Conservation (phyloP, 1,140 invertebrate genomes). For the Palaemon carinicauda region DNA sequence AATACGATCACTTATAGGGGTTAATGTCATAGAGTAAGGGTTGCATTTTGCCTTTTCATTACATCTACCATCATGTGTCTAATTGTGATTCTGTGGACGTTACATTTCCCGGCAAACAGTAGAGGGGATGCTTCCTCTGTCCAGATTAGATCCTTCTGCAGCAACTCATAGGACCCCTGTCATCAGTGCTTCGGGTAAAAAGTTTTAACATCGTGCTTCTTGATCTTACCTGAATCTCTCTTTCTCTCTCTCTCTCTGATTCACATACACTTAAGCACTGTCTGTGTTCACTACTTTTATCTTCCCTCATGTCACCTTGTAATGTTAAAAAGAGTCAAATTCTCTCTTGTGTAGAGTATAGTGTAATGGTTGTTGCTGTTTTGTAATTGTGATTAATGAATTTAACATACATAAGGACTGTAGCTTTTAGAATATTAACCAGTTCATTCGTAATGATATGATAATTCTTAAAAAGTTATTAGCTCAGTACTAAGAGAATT, state of each 20-base stretch:
- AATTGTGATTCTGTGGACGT: conserved; percentile 13
- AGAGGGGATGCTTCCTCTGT: conserved; percentile 29
- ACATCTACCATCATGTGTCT: neutral
- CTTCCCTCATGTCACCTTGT: too few relatives aligned
- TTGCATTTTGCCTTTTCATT: too few relatives aligned
- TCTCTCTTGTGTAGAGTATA: neutral
- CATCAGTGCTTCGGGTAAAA: conserved; percentile 43
- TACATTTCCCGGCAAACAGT: conserved; percentile 21
- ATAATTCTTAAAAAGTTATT: too few relatives aligned
- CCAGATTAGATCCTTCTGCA: conserved; percentile 44
- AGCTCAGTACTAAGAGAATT: too few relatives aligned
- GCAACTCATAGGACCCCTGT: conserved; percentile 23
- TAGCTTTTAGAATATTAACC: too few relatives aligned
- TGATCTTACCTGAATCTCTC: neutral
- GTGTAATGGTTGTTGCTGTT: neutral
- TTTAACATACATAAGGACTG: neutral
- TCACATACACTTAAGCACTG: neutral
- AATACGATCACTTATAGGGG: too few relatives aligned
- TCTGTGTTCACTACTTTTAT: neutral
- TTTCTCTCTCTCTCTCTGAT: neutral
- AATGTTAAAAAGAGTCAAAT: neutral
- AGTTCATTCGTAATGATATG: too few relatives aligned
- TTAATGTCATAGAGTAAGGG: too few relatives aligned
- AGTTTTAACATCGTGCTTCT: neutral
- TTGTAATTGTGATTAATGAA: neutral